phyloP scores from a whole-genome alignment of 2,113 vertebrate genomes.

The western clawed frog (Xenopus tropicalis) region UCB_Xtro_10.0 CM004452.2:1841501-1842000 shows the following conservation, averaged over 20 bases:
- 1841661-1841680: neutral
- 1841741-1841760: neutral
- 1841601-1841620: neutral
- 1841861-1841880: neutral
- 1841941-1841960: conserved; percentile 17
- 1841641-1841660: neutral
- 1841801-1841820: neutral
- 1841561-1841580: neutral
- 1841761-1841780: neutral
- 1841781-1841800: neutral
- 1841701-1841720: neutral
- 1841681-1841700: neutral
- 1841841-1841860: neutral
- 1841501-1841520: neutral
- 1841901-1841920: neutral
- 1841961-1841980: neutral
- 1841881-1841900: conserved; percentile 2
- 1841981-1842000: neutral
- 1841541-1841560: neutral
- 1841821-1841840: neutral
- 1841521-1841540: neutral
- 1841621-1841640: neutral
- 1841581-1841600: neutral
- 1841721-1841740: neutral
- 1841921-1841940: conserved; percentile 13